A percentile compares a stretch with the other conserved stretches of the same genome.
phyloP scores from a whole-genome alignment of 2,888 invertebrate genomes.

The Campaea margaritaria region DNA sequence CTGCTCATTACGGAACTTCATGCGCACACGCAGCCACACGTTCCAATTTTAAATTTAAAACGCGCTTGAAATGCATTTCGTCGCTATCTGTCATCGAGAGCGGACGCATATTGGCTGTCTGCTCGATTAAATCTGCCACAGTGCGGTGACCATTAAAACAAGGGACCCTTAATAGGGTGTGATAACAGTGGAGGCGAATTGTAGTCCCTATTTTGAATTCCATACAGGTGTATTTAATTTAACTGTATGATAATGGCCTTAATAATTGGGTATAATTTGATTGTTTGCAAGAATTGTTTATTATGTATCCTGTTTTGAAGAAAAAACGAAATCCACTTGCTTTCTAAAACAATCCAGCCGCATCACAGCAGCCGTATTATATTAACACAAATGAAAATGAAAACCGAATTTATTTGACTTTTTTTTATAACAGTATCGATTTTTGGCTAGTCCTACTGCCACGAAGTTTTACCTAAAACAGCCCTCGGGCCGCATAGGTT shows the following conservation, averaged over 20 bases:
- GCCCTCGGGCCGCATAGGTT: no score
- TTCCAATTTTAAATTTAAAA: constrained; percentile 65
- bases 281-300: no score
- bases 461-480: no score
- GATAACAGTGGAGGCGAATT: constrained; percentile 47
- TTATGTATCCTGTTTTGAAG: no score
- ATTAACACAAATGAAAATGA: no score
- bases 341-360: no score
- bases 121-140: constrained; percentile 75
- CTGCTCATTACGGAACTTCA: constrained; percentile 72
- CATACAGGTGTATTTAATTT: constrained; percentile 54
- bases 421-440: no score
- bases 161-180: constrained; percentile 67
- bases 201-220: constrained; percentile 32
- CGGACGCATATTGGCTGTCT: constrained; percentile 61
- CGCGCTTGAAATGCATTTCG: constrained; percentile 67
- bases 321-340: no score
- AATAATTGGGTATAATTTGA: no score
- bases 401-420: no score
- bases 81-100: constrained; percentile 79
- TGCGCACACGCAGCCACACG: constrained; percentile 58
- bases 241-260: constrained; percentile 36
- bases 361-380: no score
- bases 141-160: constrained; percentile 74
- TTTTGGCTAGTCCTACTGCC: no score